These are phyloP conservation scores for Pipistrellus pygmaeus DNA, from an alignment of 2,797 vertebrate genomes.

Conservation along the genomic window DNA sequence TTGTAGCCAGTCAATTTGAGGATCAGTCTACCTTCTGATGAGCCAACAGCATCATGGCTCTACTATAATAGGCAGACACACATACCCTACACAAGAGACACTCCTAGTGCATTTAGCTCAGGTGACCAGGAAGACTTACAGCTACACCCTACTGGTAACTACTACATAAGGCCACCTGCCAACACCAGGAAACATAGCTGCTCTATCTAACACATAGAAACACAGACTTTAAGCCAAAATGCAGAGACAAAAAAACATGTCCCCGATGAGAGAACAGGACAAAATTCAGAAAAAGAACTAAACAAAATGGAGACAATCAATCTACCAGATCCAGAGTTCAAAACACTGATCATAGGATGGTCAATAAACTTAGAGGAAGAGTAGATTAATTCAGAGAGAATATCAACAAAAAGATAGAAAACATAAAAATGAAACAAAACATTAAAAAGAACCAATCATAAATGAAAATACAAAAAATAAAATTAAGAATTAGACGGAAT, in stretches of 20 bases:
- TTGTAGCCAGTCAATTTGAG: not conserved
- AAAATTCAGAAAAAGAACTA: not conserved
- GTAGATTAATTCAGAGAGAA: not conserved
- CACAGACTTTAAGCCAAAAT: not conserved
- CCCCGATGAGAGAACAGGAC: not conserved
- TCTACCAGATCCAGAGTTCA: not conserved
- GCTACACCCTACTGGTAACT: not conserved
- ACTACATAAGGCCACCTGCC: not conserved
- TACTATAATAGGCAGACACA: not conserved
- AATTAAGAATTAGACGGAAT: not conserved
- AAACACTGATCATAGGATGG: not conserved
- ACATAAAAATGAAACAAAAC: not conserved
- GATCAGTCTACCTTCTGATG: not conserved
- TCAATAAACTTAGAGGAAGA: not conserved
- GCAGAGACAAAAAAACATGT: not conserved
- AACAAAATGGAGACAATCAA: not conserved
- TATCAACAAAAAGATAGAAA: not conserved
- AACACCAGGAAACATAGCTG: not conserved
- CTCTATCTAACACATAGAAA: not conserved
- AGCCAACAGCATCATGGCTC: not conserved
- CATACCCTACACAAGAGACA: not conserved
- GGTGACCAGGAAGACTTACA: not conserved
- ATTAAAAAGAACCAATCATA: not conserved
- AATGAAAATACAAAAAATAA: not conserved
- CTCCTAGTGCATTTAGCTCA: not conserved